Percentiles rank a stretch among this genome's conserved stretches.
These are phyloP conservation scores for Porphyrio hochstetteri DNA, from an alignment of 2,113 vertebrate species.

Conservation along the genomic window DNA sequence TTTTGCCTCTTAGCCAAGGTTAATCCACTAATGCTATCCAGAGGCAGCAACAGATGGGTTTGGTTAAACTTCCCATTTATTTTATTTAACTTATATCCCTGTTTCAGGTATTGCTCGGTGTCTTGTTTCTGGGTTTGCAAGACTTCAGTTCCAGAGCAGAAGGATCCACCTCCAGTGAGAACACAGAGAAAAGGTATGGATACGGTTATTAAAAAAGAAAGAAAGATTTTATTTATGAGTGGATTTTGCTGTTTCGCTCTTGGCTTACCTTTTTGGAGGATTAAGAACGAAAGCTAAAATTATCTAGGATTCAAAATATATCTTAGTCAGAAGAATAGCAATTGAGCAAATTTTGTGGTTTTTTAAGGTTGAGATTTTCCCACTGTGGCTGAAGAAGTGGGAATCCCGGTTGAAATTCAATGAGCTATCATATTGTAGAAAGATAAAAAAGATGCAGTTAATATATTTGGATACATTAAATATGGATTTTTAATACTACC, in stretches of 20 bases:
- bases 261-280: not conserved
- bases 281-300: not conserved
- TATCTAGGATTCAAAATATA: not conserved
- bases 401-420: not conserved
- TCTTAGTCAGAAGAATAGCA: not conserved
- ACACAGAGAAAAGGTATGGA: not conserved
- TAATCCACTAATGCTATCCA: not conserved
- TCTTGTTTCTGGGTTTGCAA: not conserved
- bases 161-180: not conserved
- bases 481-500: not conserved
- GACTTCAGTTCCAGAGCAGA: not conserved
- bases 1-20: not conserved
- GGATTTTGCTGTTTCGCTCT: not conserved
- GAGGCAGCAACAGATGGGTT: not conserved
- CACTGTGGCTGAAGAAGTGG: not conserved
- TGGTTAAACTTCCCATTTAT: not conserved
- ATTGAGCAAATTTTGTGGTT: not conserved
- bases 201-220: not conserved
- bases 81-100: not conserved
- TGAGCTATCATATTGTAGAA: not conserved
- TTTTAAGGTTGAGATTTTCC: not conserved
- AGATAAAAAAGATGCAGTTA: not conserved
- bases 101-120: rapidly evolving
- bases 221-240: not conserved
- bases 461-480: not conserved